A percentile compares a stretch with the other conserved stretches of the same genome.
phyloP scores from a whole-genome alignment of 23 tunicate genomes.

The Trididemnum clinides region DNA sequence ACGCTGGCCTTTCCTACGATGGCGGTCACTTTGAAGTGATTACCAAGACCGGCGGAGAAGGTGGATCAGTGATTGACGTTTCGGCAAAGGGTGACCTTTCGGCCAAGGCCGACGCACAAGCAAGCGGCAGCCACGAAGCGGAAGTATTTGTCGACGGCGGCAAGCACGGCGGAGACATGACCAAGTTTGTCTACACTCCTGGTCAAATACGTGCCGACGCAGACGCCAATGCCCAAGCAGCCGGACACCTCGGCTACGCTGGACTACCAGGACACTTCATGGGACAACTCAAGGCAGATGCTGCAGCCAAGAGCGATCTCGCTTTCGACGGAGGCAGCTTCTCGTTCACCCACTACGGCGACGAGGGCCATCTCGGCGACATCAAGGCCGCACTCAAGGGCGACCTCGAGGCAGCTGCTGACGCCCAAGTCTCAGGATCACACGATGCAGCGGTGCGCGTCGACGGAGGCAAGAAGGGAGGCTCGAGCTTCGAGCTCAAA shows the following conservation, averaged over 20 bases:
- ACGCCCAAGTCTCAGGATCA: neutral
- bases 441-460: neutral
- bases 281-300: neutral
- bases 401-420: neutral
- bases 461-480: slow-evolving; percentile 27
- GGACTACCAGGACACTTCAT: neutral
- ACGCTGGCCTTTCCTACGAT: neutral
- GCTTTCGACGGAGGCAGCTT: neutral
- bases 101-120: neutral
- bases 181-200: slow-evolving; percentile 12
- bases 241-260: neutral
- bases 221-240: neutral
- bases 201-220: neutral
- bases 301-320: slow-evolving; percentile 19
- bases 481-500: neutral
- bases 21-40: slow-evolving; percentile 5
- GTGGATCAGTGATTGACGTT: neutral
- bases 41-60: slow-evolving; percentile 12
- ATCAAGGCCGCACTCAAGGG: slow-evolving; percentile 20
- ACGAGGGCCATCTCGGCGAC: neutral
- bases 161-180: neutral
- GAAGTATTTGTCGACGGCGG: neutral
- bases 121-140: slow-evolving; percentile 16
- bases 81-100: slow-evolving; percentile 3
- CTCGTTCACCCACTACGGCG: neutral